A percentile compares a stretch with the other conserved stretches of the same genome.
These are phyloP conservation scores for Sparidentex hasta DNA, from an alignment of 2,797 vertebrate species.

Conservation along the genomic window DNA sequence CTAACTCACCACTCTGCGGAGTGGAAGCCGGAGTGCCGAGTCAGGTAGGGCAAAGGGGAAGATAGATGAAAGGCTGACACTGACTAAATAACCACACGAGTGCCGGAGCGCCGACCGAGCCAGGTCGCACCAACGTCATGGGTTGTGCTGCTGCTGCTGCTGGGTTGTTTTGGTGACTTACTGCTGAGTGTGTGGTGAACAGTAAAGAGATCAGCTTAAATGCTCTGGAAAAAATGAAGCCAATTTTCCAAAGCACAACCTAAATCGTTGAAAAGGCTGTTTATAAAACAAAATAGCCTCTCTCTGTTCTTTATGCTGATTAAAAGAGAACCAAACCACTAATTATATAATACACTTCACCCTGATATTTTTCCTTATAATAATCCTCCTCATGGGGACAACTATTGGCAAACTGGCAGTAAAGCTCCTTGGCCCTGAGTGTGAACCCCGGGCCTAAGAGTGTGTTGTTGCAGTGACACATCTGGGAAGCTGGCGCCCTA, in stretches of 20 bases:
- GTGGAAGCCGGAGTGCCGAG: constrained; percentile 75
- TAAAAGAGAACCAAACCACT: constrained; percentile 64
- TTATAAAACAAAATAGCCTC: constrained; percentile 40
- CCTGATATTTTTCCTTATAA: constrained; percentile 53
- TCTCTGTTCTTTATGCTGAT: constrained; percentile 60
- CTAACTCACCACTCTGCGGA: constrained; percentile 76
- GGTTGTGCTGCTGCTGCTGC: constrained; percentile 28
- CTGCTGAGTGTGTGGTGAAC: constrained; percentile 67
- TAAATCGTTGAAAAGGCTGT: constrained; percentile 42
- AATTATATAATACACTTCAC: constrained; percentile 51
- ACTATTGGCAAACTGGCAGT: constrained; percentile 48
- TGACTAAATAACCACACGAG: constrained; percentile 66
- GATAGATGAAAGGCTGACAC: constrained; percentile 73
- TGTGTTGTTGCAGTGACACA: constrained; percentile 77
- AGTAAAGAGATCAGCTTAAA: constrained; percentile 60
- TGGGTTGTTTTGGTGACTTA: constrained; percentile 66
- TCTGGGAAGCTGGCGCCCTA: constrained; percentile 60
- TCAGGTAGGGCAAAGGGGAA: constrained; percentile 71
- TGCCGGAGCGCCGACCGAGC: constrained; percentile 55
- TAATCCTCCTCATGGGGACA: constrained; percentile 34
- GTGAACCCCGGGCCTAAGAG: constrained; percentile 62
- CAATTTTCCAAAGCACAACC: constrained; percentile 67
- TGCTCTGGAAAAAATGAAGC: constrained; percentile 50
- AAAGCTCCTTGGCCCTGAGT: constrained; percentile 54
- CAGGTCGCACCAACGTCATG: constrained; percentile 60